Conservation (phyloP, 2,797 vertebrate species). For the Poeciliopsis paucimaculata region DNA sequence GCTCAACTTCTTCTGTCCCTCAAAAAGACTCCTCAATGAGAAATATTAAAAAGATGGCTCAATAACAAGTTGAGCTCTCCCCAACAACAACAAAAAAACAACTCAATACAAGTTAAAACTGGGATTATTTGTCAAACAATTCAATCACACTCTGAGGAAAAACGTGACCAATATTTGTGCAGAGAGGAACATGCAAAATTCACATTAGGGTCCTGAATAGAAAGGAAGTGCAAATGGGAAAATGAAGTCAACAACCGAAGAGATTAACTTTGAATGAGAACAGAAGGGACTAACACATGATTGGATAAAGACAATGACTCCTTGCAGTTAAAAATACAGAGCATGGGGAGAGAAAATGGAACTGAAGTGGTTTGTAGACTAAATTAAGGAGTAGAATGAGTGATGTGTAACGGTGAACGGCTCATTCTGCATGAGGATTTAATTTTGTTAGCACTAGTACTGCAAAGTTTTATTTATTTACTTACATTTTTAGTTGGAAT, state of each 20-base stretch:
- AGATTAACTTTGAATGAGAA: slow-evolving; percentile 8
- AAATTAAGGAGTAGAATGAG: neutral
- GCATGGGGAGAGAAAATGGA: neutral
- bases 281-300: slow-evolving; percentile 5
- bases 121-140: neutral
- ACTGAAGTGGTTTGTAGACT: neutral
- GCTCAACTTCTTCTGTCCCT: neutral
- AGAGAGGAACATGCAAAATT: neutral
- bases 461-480: neutral
- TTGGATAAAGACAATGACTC: slow-evolving; percentile 20
- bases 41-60: neutral
- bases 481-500: neutral
- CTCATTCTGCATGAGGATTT: neutral
- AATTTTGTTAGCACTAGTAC: slow-evolving; percentile 2
- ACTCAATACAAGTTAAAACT: neutral
- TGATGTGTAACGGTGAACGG: neutral
- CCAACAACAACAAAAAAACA: neutral
- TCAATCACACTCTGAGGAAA: neutral
- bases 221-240: slow-evolving; percentile 9
- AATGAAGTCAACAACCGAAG: slow-evolving; percentile 9
- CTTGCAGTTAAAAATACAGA: neutral
- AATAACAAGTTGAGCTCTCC: neutral
- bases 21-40: neutral
- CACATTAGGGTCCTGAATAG: slow-evolving; percentile 16
- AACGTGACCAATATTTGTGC: neutral